Percentiles rank a stretch among this genome's conserved stretches.
These are phyloP conservation scores for Caenorhabditis briggsae DNA, from an alignment of 1,140 invertebrate species.

Conservation along the genomic window DNA sequence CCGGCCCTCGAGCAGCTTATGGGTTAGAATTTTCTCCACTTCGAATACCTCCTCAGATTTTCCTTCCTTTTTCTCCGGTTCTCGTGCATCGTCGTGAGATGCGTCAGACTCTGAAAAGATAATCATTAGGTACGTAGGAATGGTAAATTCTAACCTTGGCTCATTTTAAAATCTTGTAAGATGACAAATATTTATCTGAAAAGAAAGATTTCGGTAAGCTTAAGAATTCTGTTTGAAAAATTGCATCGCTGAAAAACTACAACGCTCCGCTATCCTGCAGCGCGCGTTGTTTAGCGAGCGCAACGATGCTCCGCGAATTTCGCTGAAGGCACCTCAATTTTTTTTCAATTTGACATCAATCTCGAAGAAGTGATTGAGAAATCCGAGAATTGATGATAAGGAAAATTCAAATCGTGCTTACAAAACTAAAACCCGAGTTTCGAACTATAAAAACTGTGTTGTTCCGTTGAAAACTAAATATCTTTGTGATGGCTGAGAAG, in stretches of 20 bases:
- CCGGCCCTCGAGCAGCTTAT: neutral
- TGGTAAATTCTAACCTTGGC: neutral
- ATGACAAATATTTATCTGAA: too few relatives aligned
- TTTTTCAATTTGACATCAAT: too few relatives aligned
- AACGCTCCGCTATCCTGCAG: neutral
- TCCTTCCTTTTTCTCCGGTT: conserved; percentile 1
- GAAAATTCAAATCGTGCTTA: neutral
- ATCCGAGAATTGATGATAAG: too few relatives aligned
- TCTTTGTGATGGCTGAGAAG: too few relatives aligned
- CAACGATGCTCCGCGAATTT: neutral
- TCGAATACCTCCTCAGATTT: conserved; percentile 35
- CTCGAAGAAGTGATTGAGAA: too few relatives aligned
- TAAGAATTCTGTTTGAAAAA: neutral
- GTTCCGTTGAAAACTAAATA: too few relatives aligned
- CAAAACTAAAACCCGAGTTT: too few relatives aligned
- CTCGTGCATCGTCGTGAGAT: neutral
- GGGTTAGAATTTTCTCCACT: conserved; percentile 15
- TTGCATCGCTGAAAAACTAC: neutral
- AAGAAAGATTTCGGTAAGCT: too few relatives aligned
- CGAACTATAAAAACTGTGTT: too few relatives aligned
- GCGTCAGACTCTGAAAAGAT: neutral
- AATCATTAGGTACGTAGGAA: neutral
- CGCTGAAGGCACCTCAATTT: too few relatives aligned
- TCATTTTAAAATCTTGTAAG: neutral
- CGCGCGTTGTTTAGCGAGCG: conserved; percentile 12